Conservation (phyloP, 2,113 vertebrate species). For the Noctilio leporinus region DNA sequence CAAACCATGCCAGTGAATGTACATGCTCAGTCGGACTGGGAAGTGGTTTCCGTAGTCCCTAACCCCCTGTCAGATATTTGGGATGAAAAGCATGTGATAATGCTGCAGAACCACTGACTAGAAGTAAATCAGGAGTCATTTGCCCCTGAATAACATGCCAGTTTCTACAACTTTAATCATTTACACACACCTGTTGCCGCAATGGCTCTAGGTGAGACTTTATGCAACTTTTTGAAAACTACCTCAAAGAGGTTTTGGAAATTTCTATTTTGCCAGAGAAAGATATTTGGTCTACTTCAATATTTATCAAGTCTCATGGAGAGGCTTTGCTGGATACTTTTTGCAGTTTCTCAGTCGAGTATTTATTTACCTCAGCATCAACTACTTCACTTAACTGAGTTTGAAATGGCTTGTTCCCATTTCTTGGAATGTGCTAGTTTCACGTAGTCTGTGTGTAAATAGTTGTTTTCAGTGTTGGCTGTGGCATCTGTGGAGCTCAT, state of each 20-base stretch:
- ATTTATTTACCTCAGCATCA: neutral
- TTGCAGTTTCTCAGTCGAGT: slow-evolving; percentile 27
- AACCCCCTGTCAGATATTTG: neutral
- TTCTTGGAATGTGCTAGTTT: slow-evolving; percentile 38
- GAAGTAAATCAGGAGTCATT: slow-evolving; percentile 1
- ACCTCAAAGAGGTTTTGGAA: neutral
- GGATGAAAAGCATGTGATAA: neutral
- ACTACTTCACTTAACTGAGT: slow-evolving; percentile 7
- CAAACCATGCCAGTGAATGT: neutral
- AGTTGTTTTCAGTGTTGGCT: slow-evolving; percentile 39
- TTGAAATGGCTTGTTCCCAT: slow-evolving; percentile 38
- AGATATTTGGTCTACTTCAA: neutral
- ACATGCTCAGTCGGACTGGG: neutral
- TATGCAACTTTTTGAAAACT: neutral
- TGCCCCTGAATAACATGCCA: neutral
- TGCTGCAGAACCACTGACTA: neutral
- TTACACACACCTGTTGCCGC: neutral
- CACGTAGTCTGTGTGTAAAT: slow-evolving; percentile 37
- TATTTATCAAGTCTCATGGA: neutral
- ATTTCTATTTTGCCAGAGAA: neutral
- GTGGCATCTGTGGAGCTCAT: slow-evolving; percentile 21
- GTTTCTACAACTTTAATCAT: neutral
- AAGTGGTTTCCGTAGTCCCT: neutral
- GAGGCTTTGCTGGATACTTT: slow-evolving; percentile 7
- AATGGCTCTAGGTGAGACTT: neutral